These are phyloP conservation scores for Buphagus erythrorhynchus DNA, from an alignment of 2,797 vertebrate genomes.

Conservation along the genomic window DNA sequence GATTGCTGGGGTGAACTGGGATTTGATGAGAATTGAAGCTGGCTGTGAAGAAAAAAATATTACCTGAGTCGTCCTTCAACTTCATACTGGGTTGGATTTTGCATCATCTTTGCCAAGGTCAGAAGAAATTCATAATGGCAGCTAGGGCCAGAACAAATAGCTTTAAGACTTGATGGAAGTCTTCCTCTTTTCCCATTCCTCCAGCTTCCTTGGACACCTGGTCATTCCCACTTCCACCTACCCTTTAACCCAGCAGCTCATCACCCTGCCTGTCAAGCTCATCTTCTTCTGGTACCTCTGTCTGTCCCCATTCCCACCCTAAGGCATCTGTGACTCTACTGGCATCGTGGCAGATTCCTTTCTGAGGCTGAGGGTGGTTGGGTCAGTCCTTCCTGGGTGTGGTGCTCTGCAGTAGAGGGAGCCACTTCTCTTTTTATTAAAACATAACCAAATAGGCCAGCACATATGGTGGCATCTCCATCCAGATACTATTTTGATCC, in stretches of 20 bases:
- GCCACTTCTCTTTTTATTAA: background rate
- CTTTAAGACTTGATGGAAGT: background rate
- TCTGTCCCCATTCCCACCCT: background rate
- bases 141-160: background rate
- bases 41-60: background rate
- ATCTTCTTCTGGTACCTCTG: background rate
- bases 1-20: background rate
- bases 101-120: background rate
- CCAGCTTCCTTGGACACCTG: background rate
- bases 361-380: background rate
- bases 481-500: background rate
- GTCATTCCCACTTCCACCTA: background rate
- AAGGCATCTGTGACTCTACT: rapidly evolving
- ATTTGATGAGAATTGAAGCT: background rate
- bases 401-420: background rate
- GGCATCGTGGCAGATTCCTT: background rate
- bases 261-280: background rate
- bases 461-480: background rate
- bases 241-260: background rate
- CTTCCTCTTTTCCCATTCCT: background rate
- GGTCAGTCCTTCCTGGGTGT: background rate
- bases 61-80: background rate
- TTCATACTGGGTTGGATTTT: background rate
- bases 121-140: background rate
- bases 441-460: background rate